A percentile compares a stretch with the other conserved stretches of the same genome.
Conservation (phyloP, 2,113 vertebrate genomes). For the Carassius carassius region DNA sequence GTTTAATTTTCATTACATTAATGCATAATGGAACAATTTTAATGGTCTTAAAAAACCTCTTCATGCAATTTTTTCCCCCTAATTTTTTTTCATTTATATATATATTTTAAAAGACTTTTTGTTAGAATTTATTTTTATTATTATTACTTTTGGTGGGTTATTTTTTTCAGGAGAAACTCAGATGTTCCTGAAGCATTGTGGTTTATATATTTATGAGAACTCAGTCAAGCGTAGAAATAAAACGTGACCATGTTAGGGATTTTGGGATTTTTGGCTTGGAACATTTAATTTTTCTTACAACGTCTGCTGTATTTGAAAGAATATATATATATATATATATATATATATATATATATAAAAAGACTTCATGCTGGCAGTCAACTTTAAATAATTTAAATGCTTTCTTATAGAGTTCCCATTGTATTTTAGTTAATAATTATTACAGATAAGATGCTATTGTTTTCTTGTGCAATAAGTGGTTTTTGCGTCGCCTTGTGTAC, state of each 20-base stretch:
- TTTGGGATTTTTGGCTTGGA: constrained; percentile 8
- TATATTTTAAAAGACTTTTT: no score
- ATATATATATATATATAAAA: no score
- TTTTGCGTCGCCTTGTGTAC: constrained; percentile 35
- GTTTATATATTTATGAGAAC: neutral
- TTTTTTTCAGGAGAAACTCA: neutral
- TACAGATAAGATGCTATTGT: constrained; percentile 27
- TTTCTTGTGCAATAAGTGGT: constrained; percentile 43
- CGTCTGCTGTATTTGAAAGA: constrained; percentile 26
- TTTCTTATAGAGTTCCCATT: constrained; percentile 14
- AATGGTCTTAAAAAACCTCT: no score
- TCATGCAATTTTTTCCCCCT: no score
- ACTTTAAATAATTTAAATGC: constrained; percentile 27
- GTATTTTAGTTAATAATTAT: constrained; percentile 15
- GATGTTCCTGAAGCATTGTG: neutral
- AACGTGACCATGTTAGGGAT: neutral
- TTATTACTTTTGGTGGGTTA: no score
- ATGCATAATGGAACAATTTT: no score
- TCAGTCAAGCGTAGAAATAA: no score
- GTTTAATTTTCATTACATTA: no score
- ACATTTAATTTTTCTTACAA: neutral
- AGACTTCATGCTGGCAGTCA: neutral
- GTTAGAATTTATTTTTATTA: no score
- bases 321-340: no score
- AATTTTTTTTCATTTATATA: no score